These are phyloP conservation scores for Telmatherina bonti DNA, from an alignment of 2,797 vertebrate species.

Conservation along the genomic window DNA sequence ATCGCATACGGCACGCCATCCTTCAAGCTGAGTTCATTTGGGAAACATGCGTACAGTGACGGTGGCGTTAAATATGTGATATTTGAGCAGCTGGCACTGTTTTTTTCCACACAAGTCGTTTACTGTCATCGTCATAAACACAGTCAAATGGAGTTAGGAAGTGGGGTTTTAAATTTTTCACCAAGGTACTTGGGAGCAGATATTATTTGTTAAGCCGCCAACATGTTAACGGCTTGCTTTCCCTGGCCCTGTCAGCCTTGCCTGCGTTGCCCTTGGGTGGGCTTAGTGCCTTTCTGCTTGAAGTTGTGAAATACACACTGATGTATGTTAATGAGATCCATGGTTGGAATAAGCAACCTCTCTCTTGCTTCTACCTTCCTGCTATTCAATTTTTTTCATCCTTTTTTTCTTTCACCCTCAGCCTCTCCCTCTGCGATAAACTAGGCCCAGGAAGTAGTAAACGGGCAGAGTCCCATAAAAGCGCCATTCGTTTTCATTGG, in stretches of 20 bases:
- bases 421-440: constrained; percentile 63
- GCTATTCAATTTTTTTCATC: constrained; percentile 37
- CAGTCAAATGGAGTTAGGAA: constrained; percentile 79
- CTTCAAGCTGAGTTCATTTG: constrained; percentile 75
- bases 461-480: constrained; percentile 76
- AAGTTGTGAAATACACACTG: constrained; percentile 84
- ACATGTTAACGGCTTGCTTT: constrained; percentile 83
- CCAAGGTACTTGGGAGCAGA: constrained; percentile 79
- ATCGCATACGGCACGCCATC: constrained; percentile 76
- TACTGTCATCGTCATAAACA: constrained; percentile 82
- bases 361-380: constrained; percentile 58
- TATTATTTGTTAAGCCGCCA: constrained; percentile 84
- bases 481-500: constrained; percentile 78
- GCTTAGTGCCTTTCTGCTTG: constrained; percentile 83
- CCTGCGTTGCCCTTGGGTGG: constrained; percentile 83
- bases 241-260: constrained; percentile 80
- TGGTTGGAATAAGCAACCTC: constrained; percentile 75
- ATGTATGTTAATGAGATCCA: constrained; percentile 86
- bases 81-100: constrained; percentile 75
- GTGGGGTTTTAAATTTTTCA: constrained; percentile 82
- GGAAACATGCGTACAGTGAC: constrained; percentile 62
- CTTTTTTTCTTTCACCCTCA: constrained; percentile 18
- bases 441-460: constrained; percentile 78
- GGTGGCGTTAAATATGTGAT: constrained; percentile 76
- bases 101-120: constrained; percentile 75